A percentile compares a stretch with the other conserved stretches of the same genome.
Evolutionary conservation across 1,140 invertebrate species (phyloP).

Genomic region (Drosophila arawakana): DNA sequence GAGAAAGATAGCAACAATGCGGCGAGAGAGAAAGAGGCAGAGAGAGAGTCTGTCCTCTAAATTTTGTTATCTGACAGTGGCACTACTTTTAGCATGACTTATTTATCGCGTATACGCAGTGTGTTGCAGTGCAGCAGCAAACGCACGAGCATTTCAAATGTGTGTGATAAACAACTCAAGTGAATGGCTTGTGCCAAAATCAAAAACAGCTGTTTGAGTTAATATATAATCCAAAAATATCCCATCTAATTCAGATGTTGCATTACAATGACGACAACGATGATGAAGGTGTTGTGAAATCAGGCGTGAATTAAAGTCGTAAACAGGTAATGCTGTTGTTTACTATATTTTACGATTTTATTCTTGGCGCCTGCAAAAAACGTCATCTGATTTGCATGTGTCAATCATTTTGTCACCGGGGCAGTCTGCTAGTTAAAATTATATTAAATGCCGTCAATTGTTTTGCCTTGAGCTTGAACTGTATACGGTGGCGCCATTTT

Average conservation of each 20-base stretch:
- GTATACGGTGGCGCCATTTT: neutral
- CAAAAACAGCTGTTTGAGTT: slow-evolving; percentile 27
- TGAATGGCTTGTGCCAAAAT: slow-evolving; percentile 34
- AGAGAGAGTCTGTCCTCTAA: slow-evolving; percentile 39
- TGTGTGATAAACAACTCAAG: slow-evolving; percentile 31
- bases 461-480: slow-evolving; percentile 52
- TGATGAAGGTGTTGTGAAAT: slow-evolving; percentile 21
- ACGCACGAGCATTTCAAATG: slow-evolving; percentile 4
- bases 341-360: slow-evolving; percentile 13
- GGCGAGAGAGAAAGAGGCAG: neutral
- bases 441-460: slow-evolving; percentile 4
- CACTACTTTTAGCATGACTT: slow-evolving; percentile 46
- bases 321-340: slow-evolving; percentile 21
- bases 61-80: slow-evolving; percentile 62
- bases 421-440: slow-evolving; percentile 18
- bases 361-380: slow-evolving; percentile 21
- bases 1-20: neutral
- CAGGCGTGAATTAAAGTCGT: slow-evolving; percentile 40
- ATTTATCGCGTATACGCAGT: slow-evolving; percentile 55
- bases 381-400: slow-evolving; percentile 36
- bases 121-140: slow-evolving; percentile 35
- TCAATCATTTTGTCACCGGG: slow-evolving; percentile 29
- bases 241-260: slow-evolving; percentile 7
- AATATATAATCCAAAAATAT: slow-evolving; percentile 7
- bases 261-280: neutral